Conservation (phyloP, 2,113 vertebrate species). For the Scomber colias region DNA sequence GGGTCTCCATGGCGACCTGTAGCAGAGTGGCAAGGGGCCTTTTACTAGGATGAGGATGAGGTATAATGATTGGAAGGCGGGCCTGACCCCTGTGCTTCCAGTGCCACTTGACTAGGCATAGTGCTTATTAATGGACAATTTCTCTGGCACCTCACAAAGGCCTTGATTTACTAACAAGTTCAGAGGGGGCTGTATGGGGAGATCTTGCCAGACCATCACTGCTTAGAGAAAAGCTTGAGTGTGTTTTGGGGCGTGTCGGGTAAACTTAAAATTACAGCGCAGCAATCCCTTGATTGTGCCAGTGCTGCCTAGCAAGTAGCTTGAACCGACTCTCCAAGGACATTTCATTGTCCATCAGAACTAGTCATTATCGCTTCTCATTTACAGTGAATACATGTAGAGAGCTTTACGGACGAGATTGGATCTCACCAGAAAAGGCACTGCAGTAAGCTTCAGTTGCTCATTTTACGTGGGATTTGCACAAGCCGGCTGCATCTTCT, state of each 20-base stretch:
- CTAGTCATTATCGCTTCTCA: conserved; percentile 12
- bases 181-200: conserved; percentile 18
- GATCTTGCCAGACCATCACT: conserved; percentile 25
- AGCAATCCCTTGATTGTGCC: conserved; percentile 12
- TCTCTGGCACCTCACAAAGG: conserved; percentile 70
- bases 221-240: conserved; percentile 45
- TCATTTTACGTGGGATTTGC: conserved; percentile 9
- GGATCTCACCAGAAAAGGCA: conserved; percentile 1
- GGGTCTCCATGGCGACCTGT: conserved; percentile 84
- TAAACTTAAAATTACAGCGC: conserved; percentile 50
- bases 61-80: conserved; percentile 75
- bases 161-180: conserved; percentile 68
- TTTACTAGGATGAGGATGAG: conserved; percentile 73
- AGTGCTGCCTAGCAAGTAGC: conserved; percentile 5
- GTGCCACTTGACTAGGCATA: conserved; percentile 78
- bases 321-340: conserved; percentile 1
- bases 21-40: conserved; percentile 66
- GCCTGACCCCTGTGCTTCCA: conserved; percentile 68
- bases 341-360: conserved; percentile 24
- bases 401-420: background rate
- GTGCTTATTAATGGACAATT: conserved; percentile 78
- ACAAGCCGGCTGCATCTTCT: background rate
- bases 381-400: conserved; percentile 12
- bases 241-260: conserved; percentile 10
- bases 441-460: background rate